Evolutionary conservation across 2,113 vertebrate genomes (phyloP), one percentile per base, ranked within the genome.

Genomic region (Xenopus laevis): DNA sequence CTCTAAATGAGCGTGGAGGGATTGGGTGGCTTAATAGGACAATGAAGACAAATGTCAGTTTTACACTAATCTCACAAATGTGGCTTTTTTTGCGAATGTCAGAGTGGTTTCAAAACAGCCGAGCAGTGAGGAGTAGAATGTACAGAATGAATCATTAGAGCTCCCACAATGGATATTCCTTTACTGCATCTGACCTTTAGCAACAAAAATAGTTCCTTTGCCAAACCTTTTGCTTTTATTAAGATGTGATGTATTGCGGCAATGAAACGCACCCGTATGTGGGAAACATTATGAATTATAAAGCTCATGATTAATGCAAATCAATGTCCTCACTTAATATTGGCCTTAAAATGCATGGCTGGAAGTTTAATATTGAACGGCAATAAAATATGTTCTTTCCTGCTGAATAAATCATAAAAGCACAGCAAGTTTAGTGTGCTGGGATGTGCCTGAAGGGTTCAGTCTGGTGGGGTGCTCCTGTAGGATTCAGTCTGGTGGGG

Each of bases 171-270:
- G 21, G 33, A 57, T 40, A 69, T 57, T 57, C 57, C 58, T 61
- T 71, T 71, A 50, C 69, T 47, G 12, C 20, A 12, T 69, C 13
- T 71, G 69, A 71, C 69, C 69, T 71, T 71, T 62, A 50, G 23
- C 45, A 62, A 71, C 45, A 71, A 46, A 71, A 71, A 71, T 62
- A 71, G 44, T 61, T 45, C 58, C 58, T 62, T 61, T 71, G 69
- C 69, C 55, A 61, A 60, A 61, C 13, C 69, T 23, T 45, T 45
- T 58, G n/a, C 16, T 27, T 62, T 71, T 71, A 71, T 71, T 71
- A 62, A 62, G 69, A 71, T 71, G 69, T 71, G 69, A 71, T 71
- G 40, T 71, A 71, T 62, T 20, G 30, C 40, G 15, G 16, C 47
- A 61, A 62, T 71, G 68, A 61, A 71, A 71, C 40, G 10, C 15